phyloP scores from a whole-genome alignment of 64 coral and sea anemone species.

The Pachyseris speciosa region DNA sequence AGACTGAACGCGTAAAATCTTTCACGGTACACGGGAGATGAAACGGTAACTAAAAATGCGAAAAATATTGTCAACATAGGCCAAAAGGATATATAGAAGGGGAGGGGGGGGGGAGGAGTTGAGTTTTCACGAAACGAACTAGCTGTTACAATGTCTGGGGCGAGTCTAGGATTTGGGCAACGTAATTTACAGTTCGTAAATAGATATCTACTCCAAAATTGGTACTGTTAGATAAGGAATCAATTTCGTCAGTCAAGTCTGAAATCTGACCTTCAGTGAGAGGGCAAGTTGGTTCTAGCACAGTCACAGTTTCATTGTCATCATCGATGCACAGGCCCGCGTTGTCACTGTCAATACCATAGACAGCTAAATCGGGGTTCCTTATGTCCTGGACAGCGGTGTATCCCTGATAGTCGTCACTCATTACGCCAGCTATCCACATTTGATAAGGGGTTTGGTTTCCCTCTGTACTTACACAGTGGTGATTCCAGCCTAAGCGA shows the following conservation, averaged over 20 bases:
- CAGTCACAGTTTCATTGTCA: conserved; percentile 36
- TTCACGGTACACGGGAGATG: too few relatives aligned
- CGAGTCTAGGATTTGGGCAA: conserved; percentile 16
- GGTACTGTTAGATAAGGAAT: too few relatives aligned
- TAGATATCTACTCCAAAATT: conserved; percentile 59
- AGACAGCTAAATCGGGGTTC: conserved; percentile 20
- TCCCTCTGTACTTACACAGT: conserved; percentile 26
- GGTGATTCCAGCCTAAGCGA: conserved; percentile 33
- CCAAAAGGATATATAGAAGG: too few relatives aligned
- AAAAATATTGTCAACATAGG: too few relatives aligned
- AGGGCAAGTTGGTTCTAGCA: conserved; percentile 43
- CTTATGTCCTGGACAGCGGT: conserved; percentile 48
- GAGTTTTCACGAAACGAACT: too few relatives aligned
- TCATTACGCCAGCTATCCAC: too few relatives aligned
- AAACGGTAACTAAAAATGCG: too few relatives aligned
- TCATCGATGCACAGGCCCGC: background rate
- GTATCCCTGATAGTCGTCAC: conserved; percentile 28
- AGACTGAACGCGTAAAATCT: too few relatives aligned
- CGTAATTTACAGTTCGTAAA: conserved; percentile 42
- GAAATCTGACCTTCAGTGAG: conserved; percentile 13
- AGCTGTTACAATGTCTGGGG: background rate
- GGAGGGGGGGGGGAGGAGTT: too few relatives aligned
- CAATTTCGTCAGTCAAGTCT: conserved; percentile 6
- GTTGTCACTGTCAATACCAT: background rate
- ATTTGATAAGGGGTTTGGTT: conserved; percentile 44